A percentile compares a stretch with the other conserved stretches of the same genome.
Evolutionary conservation across 2,113 vertebrate genomes (phyloP).

Genomic region (Cynopterus brachyotis): DNA sequence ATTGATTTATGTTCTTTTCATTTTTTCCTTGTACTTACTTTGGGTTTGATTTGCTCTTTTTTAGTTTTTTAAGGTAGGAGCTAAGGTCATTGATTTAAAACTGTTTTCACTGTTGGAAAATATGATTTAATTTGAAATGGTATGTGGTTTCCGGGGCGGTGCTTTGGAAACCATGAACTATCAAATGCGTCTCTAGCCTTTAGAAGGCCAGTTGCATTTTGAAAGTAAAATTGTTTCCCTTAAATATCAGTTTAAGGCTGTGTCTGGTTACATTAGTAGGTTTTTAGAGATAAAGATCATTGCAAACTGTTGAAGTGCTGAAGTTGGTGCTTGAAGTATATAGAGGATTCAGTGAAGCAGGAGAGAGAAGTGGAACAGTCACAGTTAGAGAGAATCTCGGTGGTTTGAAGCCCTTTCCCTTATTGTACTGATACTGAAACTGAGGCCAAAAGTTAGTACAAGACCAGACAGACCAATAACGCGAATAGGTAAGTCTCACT

Average conservation of each 20-base stretch:
- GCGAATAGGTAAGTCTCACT: neutral
- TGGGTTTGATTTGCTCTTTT: neutral
- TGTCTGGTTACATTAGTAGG: neutral
- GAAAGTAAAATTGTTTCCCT: neutral
- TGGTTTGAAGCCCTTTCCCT: neutral
- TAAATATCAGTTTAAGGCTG: neutral
- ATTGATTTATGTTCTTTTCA: constrained; percentile 28
- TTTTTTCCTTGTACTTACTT: neutral
- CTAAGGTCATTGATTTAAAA: neutral
- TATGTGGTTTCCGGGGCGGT: neutral
- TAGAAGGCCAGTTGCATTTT: constrained; percentile 10
- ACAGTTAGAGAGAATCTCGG: neutral
- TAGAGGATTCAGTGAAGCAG: neutral
- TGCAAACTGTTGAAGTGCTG: neutral
- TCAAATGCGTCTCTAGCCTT: neutral
- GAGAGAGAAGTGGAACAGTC: too few relatives aligned
- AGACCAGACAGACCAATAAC: neutral
- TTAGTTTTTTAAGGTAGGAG: neutral
- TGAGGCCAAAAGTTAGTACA: neutral
- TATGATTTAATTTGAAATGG: neutral
- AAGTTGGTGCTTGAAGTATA: neutral
- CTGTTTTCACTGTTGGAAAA: neutral
- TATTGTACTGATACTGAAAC: neutral
- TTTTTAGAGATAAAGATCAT: neutral
- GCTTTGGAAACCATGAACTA: constrained; percentile 38